These are phyloP conservation scores for Leistus spinibarbis DNA, from an alignment of 2,888 invertebrate genomes.

Conservation along the genomic window DNA sequence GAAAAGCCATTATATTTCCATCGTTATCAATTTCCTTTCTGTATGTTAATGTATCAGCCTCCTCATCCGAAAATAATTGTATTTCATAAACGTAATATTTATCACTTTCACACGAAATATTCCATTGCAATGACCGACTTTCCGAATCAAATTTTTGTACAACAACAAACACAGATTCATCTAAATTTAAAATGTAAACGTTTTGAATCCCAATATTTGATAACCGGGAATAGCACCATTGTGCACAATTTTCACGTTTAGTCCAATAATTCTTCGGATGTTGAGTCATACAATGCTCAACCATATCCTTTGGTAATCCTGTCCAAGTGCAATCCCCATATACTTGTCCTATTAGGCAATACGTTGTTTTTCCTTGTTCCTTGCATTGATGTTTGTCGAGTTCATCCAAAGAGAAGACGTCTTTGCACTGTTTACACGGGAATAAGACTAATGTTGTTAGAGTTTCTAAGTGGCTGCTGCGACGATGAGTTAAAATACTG, in stretches of 20 bases:
- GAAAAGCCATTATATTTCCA: constrained; percentile 22
- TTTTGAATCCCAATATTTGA: constrained; percentile 26
- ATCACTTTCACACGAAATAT: constrained; percentile 27
- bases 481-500: constrained; percentile 12
- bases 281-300: constrained; percentile 14
- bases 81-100: constrained; percentile 32
- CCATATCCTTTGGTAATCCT: constrained; percentile 16
- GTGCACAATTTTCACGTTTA: constrained; percentile 19
- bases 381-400: constrained; percentile 13
- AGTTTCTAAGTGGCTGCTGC: constrained; percentile 29
- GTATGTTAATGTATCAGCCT: constrained; percentile 7
- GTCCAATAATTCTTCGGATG: constrained; percentile 34
- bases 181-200: constrained; percentile 24
- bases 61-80: constrained; percentile 21
- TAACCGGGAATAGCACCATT: constrained; percentile 26
- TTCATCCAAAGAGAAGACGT: constrained; percentile 23
- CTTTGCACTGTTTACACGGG: constrained; percentile 27
- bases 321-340: constrained; percentile 28
- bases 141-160: constrained; percentile 32
- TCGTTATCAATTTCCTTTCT: constrained; percentile 27
- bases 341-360: constrained; percentile 30
- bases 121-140: constrained; percentile 24
- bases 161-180: constrained; percentile 22
- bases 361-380: background rate
- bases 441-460: constrained; percentile 21